Percentiles rank a stretch among this genome's conserved stretches.
These are phyloP conservation scores for Abrostola triplasia DNA, from an alignment of 2,888 invertebrate species.

Conservation along the genomic window DNA sequence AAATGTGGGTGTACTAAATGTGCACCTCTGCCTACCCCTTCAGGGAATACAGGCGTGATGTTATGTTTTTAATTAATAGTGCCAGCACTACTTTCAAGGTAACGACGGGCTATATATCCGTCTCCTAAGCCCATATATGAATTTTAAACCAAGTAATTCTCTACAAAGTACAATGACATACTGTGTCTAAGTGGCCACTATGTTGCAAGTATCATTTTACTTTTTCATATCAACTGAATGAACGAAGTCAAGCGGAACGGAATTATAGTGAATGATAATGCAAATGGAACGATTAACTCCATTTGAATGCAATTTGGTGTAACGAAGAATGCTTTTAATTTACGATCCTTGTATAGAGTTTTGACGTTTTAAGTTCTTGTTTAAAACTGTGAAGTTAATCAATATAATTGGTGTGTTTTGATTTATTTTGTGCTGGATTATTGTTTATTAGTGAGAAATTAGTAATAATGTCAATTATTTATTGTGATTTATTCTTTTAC, in stretches of 20 bases:
- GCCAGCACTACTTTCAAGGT: too few relatives aligned
- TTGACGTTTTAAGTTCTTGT: slow-evolving; percentile 22
- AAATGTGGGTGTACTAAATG: too few relatives aligned
- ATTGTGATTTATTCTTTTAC: too few relatives aligned
- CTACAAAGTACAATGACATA: not conserved
- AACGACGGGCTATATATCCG: too few relatives aligned
- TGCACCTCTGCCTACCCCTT: too few relatives aligned
- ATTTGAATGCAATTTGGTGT: slow-evolving; percentile 32
- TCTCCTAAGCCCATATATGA: too few relatives aligned
- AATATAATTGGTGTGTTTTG: slow-evolving; percentile 16
- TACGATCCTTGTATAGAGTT: slow-evolving; percentile 19
- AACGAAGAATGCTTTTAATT: slow-evolving; percentile 25
- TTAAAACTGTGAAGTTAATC: slow-evolving; percentile 5
- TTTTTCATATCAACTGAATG: slow-evolving; percentile 24
- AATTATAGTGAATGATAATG: slow-evolving; percentile 33
- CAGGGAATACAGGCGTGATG: too few relatives aligned
- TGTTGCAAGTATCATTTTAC: slow-evolving; percentile 16
- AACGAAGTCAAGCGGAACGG: slow-evolving; percentile 18
- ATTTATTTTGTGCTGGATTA: slow-evolving; percentile 14
- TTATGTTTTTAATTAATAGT: too few relatives aligned
- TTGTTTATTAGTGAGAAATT: too few relatives aligned
- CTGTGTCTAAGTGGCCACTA: slow-evolving; percentile 5
- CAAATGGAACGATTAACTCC: slow-evolving; percentile 31
- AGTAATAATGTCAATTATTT: too few relatives aligned
- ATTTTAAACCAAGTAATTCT: not conserved